These are phyloP conservation scores for Neotoma lepida DNA, from an alignment of 2,113 vertebrate species.

Conservation along the genomic window DNA sequence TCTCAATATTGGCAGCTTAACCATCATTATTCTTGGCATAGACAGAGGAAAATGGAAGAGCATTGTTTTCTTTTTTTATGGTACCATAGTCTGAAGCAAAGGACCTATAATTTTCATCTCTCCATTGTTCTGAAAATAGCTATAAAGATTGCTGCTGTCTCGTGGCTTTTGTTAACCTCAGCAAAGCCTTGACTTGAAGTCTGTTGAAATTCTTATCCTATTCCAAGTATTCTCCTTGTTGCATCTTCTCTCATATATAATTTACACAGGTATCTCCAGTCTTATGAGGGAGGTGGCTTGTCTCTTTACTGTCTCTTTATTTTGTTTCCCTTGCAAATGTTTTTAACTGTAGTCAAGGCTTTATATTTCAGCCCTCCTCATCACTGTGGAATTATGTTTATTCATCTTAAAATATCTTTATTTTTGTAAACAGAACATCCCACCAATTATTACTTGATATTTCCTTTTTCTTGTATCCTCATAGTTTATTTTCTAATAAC, in stretches of 20 bases:
- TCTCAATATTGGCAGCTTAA: conserved; percentile 27
- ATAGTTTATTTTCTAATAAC: not conserved
- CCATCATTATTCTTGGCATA: conserved; percentile 43
- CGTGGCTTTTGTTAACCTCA: conserved; percentile 67
- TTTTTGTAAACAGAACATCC: conserved; percentile 12
- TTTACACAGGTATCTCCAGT: not conserved
- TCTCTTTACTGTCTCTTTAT: not conserved
- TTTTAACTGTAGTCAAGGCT: conserved; percentile 29
- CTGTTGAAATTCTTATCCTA: conserved; percentile 37
- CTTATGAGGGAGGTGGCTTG: not conserved
- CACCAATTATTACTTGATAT: not conserved
- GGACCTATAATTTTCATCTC: conserved; percentile 77
- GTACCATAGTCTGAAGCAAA: conserved; percentile 67
- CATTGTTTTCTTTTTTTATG: conserved; percentile 67
- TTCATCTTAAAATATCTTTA: not conserved
- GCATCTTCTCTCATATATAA: not conserved
- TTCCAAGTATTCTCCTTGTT: conserved; percentile 10
- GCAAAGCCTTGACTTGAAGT: conserved; percentile 64
- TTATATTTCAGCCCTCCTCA: not conserved
- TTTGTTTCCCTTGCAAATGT: not conserved
- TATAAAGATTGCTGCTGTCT: conserved; percentile 67
- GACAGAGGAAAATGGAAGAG: conserved; percentile 34
- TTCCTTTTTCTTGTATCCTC: not conserved
- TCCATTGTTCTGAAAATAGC: conserved; percentile 80
- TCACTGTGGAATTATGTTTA: not conserved